These are phyloP conservation scores for Karalla daura DNA, from an alignment of 2,797 vertebrate species.

Conservation along the genomic window DNA sequence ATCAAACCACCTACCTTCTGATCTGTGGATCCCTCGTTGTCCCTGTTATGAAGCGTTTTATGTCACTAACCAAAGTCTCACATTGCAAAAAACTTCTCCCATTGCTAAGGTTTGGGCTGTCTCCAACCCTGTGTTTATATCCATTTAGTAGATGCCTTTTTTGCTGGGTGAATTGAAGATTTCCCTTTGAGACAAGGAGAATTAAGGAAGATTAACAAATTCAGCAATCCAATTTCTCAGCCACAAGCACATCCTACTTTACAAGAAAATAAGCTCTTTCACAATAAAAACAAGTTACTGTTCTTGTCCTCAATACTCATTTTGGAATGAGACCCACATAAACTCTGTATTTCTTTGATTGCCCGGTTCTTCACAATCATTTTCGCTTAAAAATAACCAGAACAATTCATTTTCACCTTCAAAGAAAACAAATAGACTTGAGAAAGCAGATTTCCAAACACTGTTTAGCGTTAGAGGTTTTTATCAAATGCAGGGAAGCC, in stretches of 20 bases:
- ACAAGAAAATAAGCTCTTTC: background rate
- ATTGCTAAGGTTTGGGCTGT: conserved; percentile 1
- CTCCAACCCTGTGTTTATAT: background rate
- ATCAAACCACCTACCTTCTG: too few species aligned
- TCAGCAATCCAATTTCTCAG: conserved; percentile 4
- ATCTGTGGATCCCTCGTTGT: too few species aligned
- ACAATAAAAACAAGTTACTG: background rate
- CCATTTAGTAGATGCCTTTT: background rate
- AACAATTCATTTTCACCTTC: background rate
- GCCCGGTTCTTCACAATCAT: background rate
- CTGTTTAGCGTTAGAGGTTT: too few species aligned
- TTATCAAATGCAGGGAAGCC: too few species aligned
- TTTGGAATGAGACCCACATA: too few species aligned
- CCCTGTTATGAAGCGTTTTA: too few species aligned
- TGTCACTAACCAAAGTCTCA: too few species aligned
- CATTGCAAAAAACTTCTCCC: background rate
- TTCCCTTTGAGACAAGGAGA: background rate
- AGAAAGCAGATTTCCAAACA: background rate
- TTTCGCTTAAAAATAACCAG: background rate
- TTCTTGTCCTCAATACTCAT: background rate
- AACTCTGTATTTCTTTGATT: background rate
- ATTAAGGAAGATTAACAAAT: conserved; percentile 5
- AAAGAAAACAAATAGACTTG: background rate
- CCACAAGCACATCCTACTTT: background rate
- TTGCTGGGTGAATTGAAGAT: background rate